Evolutionary conservation across 2,888 invertebrate species (phyloP), one percentile per base, ranked within the genome.

Genomic region (Habrosyne pyritoides): DNA sequence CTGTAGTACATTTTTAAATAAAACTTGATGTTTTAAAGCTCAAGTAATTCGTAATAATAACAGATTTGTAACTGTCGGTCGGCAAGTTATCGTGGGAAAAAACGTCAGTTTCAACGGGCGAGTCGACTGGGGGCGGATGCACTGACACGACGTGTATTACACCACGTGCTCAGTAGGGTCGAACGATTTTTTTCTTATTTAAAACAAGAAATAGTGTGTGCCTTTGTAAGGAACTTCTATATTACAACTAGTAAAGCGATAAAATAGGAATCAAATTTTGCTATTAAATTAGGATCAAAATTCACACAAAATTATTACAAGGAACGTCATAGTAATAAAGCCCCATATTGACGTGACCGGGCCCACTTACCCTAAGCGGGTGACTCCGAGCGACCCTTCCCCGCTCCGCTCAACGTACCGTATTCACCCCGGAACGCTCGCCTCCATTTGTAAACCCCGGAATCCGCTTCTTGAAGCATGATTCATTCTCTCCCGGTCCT

Each of bases 391-490:
- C 83, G 88, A 88, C 88, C 91, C 91, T 90, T 89, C 88, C 87
- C 86, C 83, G 83, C 82, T 42, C 18, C 42, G 42, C 42, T 86
- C 84, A 88, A 91, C 89, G 91, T 91, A 87, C 84, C 85, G 85
- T 86, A 88, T 87, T 89, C 89, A 89, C 91, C 91, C 89, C 86
- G 87, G 84, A 87, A 85, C 84, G 86, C 81, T 90, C 84, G 87
- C 87, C 87, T 89, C 85, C 88, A 87, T 90, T 89, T 87, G 86
- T 88, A 84, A 80, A 87, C 90, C 91, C 85, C 85, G 88, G 91
- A 91, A 88, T 91, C 89, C 85, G 86, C 89, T 91, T 83, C 90
- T 91, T 86, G 83, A 86, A 85, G 83, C 87, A 91, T 91, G 92
- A 91, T 89, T 92, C 91, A 91, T 89, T 84, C 86, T 80, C 79